Conservation (phyloP, 1,140 invertebrate genomes). For the Potamilus streckersoni region DNA sequence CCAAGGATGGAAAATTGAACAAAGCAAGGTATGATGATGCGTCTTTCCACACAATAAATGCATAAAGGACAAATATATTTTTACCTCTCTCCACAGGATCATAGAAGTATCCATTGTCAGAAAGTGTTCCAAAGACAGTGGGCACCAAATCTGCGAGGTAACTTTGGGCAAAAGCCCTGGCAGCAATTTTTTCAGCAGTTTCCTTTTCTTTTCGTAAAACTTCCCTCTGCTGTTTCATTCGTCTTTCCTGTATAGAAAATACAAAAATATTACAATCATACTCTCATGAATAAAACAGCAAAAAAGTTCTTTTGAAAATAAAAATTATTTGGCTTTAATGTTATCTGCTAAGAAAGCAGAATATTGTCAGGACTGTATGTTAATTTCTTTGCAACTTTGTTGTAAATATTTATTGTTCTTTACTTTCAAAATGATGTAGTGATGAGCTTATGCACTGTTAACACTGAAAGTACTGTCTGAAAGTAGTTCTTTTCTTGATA, state of each 20-base stretch:
- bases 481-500: too few species aligned
- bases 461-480: too few species aligned
- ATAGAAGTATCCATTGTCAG: conserved; percentile 80
- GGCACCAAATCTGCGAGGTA: conserved; percentile 88
- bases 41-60: background rate
- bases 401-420: too few species aligned
- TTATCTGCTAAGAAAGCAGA: too few species aligned
- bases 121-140: conserved; percentile 82
- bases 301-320: too few species aligned
- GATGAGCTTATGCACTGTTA: too few species aligned
- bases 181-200: conserved; percentile 83
- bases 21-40: background rate
- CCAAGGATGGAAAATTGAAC: background rate
- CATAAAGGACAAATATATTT: background rate
- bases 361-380: too few species aligned
- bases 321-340: too few species aligned
- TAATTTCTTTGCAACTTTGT: too few species aligned
- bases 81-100: conserved; percentile 79
- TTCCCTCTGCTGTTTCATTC: conserved; percentile 72
- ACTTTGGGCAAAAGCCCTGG: conserved; percentile 82
- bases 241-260: conserved; percentile 71
- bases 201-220: conserved; percentile 75
- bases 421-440: too few species aligned
- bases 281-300: too few species aligned
- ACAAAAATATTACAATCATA: conserved; percentile 74